These are phyloP conservation scores for Austrofundulus limnaeus DNA, from an alignment of 2,113 vertebrate species.

Conservation along the genomic window DNA sequence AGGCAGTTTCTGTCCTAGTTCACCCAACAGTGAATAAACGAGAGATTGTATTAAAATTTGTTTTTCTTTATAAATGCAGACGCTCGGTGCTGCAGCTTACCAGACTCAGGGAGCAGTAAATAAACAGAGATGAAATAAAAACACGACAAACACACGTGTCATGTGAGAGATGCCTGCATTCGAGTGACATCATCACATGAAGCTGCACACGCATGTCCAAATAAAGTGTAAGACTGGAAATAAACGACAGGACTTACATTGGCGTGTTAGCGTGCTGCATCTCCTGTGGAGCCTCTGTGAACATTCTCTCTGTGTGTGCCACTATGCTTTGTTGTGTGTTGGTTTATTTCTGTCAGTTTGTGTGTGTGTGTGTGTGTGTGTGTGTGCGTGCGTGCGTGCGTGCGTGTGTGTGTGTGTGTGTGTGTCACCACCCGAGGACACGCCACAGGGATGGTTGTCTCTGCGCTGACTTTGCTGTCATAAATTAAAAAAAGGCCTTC, in stretches of 20 bases:
- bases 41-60: slow-evolving; percentile 32
- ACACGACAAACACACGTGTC: background rate
- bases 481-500: slow-evolving; percentile 65
- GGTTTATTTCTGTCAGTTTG: slow-evolving; percentile 67
- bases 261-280: slow-evolving; percentile 47
- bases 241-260: slow-evolving; percentile 67
- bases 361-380: slow-evolving; percentile 53
- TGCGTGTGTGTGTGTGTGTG: slow-evolving; percentile 31
- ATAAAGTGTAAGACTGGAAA: slow-evolving; percentile 3
- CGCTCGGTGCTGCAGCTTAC: background rate
- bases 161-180: background rate
- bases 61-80: background rate
- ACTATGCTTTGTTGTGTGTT: slow-evolving; percentile 55
- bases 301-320: slow-evolving; percentile 47
- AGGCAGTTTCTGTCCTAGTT: slow-evolving; percentile 74
- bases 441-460: slow-evolving; percentile 58
- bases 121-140: background rate
- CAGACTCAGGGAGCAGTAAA: background rate
- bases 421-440: slow-evolving; percentile 57
- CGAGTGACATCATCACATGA: background rate
- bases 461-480: slow-evolving; percentile 75
- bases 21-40: slow-evolving; percentile 54
- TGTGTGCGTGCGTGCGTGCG: slow-evolving; percentile 63
- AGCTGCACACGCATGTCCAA: background rate
- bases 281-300: slow-evolving; percentile 55